phyloP scores from a whole-genome alignment of 2,888 invertebrate genomes.

The Sinodicranocentrus sp. region DNA sequence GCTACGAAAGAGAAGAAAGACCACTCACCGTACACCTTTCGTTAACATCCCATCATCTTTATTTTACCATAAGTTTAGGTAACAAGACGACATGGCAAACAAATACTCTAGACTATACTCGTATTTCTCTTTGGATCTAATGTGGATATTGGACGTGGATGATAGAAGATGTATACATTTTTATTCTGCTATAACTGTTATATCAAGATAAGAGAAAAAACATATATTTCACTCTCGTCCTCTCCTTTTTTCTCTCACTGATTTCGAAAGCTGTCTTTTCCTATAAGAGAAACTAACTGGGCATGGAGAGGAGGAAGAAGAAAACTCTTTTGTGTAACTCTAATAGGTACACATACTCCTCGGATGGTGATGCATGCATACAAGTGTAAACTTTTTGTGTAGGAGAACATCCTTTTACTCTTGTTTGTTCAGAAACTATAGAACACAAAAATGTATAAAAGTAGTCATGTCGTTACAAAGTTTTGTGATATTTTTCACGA shows the following conservation, averaged over 20 bases:
- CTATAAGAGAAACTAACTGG: slow-evolving; percentile 17
- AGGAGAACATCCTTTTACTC: slow-evolving; percentile 2
- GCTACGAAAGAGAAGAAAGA: slow-evolving; percentile 49
- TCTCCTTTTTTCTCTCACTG: slow-evolving; percentile 11
- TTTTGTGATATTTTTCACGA: slow-evolving; percentile 46
- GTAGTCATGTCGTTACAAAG: slow-evolving; percentile 42
- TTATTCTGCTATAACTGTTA: too few relatives aligned
- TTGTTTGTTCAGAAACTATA: not conserved
- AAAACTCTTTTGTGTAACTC: slow-evolving; percentile 11
- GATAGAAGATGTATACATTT: not conserved
- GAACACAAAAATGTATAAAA: slow-evolving; percentile 4
- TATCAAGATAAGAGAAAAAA: too few relatives aligned
- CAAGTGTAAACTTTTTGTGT: slow-evolving; percentile 35
- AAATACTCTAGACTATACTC: slow-evolving; percentile 28
- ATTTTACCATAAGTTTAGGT: slow-evolving; percentile 46
- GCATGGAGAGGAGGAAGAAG: slow-evolving; percentile 2
- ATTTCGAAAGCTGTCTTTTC: slow-evolving; percentile 27
- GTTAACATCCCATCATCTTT: slow-evolving; percentile 35
- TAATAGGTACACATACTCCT: slow-evolving; percentile 9
- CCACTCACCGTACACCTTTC: slow-evolving; percentile 46
- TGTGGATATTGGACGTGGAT: slow-evolving; percentile 19
- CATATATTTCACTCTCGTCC: slow-evolving; percentile 5
- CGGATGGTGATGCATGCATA: slow-evolving; percentile 20
- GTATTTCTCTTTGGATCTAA: not conserved
- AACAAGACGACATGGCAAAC: slow-evolving; percentile 37